Evolutionary conservation across 92 coral and sea anemone species (phyloP), one percentile per base, ranked within the genome.

Genomic region (Nematostella vectensis): DNA sequence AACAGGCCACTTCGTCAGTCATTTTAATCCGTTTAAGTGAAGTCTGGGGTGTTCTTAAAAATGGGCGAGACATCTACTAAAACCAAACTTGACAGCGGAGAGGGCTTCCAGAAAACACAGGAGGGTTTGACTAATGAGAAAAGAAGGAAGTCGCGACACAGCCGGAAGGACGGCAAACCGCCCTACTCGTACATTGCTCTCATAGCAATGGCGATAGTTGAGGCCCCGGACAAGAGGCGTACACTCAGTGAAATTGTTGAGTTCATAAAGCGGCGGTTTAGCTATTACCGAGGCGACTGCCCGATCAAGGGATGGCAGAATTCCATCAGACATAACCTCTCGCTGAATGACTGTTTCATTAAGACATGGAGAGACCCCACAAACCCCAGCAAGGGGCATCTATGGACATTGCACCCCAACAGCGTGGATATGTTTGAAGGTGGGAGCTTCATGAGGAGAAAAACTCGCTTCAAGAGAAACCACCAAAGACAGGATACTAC

Each of bases 231-330:
- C 48, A 78, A 68, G 28, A 79, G 78, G 9, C 83, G 67, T 30
- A 91, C 95, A 9, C 49, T 91, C 21, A 62, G 88, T 45, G 91
- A 85, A 31, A 91, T 91, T 27, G 71, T 81, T 48, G 71, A 85
- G 27, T 68, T 73, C 58, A 85, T 91, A 27, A 71, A 72, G 19
- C 54, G 24, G 19, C 67, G 69, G 24, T 91, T 91, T 43, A 62
- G 79, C 10, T 91, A 81, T 55, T 91, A 86, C 52, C 59, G 76
- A 24, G 59, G 28, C 0, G 61, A 68, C 48, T 81, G 85, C 29
- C 95, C 91, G 0, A 73, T 65, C 3, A 81, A 81, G 60, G 95
- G 95, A 50, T 91, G 98, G 98, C 74, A 76, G 68, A 91, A 86
- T 74, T 76, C 91, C 12, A 91, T 91, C 44, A 61, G 98, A 27